Base-by-base conservation (phyloP, 2,797 vertebrate genomes). In the Ciconia nigra region DNA sequence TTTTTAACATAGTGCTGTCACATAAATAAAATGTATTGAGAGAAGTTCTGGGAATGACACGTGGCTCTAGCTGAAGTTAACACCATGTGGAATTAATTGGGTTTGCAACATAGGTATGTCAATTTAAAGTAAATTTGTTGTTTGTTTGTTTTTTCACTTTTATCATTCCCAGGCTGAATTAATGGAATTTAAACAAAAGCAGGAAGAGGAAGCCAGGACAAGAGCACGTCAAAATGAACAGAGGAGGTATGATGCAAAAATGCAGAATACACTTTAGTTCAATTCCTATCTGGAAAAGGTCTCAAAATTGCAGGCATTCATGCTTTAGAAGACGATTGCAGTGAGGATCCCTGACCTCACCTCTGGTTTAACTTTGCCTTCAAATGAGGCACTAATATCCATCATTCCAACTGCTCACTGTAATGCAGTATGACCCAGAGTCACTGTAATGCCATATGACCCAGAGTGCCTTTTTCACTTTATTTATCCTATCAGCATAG, bases 101-200 rank as follows among this genome's bases (percentile, higher is more conserved):
- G 15, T 69, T 92, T 96, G 87, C 47, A 93, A 24, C 52, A 46
- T 61, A 91, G 57, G 12, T 28, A 15, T 59, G 33, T 94, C 95
- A 95, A 93, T 85, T 88, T 61, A 95, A 97, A 97, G 70, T 91
- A 82, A 88, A 63, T 96, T 83, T 4, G 8, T 31, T 59, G 11
- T 31, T 31, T 31, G 19, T 31, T 31, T 31, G 12, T 44, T 29
- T 61, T 67, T 61, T 41, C 6, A 33, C 26, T 97, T 97, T 93
- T 95, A 69, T 97, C 96, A 39, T 97, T 96, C 39, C 55, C 97
- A 99, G 99, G 96, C 96, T 95, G 98, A 98, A 90, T 91, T 98
- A 41, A 54, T 97, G 90, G 96, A 98, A 97, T 65, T 92, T 49
- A 98, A 98, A 93, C 91, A 69, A 96, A 97, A 95, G 78, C 94